These are phyloP conservation scores for Diarsia dahlii DNA, from an alignment of 2,888 invertebrate species.

Conservation along the genomic window DNA sequence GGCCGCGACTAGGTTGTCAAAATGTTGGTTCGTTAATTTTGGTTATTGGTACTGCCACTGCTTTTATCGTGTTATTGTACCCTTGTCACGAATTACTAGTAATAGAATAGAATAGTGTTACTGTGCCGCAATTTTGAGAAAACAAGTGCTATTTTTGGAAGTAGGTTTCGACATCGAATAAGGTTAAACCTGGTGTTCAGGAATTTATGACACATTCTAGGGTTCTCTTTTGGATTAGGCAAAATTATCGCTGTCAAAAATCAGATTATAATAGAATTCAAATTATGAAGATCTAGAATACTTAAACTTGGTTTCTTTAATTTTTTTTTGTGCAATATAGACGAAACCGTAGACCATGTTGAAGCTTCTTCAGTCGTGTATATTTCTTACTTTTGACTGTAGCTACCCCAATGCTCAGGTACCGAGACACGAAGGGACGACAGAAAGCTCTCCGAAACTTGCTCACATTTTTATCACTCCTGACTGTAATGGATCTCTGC, in stretches of 20 bases:
- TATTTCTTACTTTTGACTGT: background rate
- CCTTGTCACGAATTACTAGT: constrained; percentile 34
- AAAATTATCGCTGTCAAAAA: background rate
- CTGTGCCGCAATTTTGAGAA: background rate
- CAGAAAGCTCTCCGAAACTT: constrained; percentile 43
- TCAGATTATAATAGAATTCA: background rate
- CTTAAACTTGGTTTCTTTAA: too few relatives aligned
- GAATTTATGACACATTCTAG: background rate
- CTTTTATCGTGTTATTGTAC: constrained; percentile 42
- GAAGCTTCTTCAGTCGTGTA: background rate
- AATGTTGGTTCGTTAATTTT: constrained; percentile 21
- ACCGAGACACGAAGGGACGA: constrained; percentile 9
- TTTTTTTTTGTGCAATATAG: too few relatives aligned
- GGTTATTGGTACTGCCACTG: constrained; percentile 23
- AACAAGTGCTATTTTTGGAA: background rate
- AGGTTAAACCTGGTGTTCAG: too few relatives aligned
- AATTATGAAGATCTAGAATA: too few relatives aligned
- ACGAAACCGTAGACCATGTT: background rate
- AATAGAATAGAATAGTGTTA: constrained; percentile 13
- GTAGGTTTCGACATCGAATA: background rate
- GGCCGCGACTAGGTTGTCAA: constrained; percentile 22
- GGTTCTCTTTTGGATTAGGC: background rate
- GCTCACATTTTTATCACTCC: constrained; percentile 51
- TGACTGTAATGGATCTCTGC: constrained; percentile 53
- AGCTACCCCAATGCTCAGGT: background rate